These are phyloP conservation scores for Platycnemis pennipes DNA, from an alignment of 2,888 invertebrate species.

Conservation along the genomic window DNA sequence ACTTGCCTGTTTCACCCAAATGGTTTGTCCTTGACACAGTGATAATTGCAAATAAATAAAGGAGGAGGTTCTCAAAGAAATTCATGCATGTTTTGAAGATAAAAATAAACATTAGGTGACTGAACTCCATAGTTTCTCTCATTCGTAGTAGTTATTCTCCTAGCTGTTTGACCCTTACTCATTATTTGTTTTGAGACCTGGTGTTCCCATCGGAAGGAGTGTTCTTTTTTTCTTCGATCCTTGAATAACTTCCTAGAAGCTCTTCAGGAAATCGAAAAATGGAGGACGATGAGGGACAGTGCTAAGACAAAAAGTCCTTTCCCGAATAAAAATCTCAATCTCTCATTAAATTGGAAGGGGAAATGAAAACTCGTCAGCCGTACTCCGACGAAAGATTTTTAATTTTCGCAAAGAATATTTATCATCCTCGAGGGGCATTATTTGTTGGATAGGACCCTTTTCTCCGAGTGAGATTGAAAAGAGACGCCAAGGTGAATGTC, in stretches of 20 bases:
- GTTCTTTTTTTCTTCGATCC: not conserved
- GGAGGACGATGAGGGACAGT: not conserved
- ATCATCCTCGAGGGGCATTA: not conserved
- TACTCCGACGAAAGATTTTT: not conserved
- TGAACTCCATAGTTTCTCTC: too few species aligned
- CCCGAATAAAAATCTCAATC: not conserved
- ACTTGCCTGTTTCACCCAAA: too few species aligned
- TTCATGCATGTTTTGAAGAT: too few species aligned
- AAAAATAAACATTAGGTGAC: too few species aligned
- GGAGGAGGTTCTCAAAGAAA: too few species aligned
- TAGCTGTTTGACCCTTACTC: too few species aligned
- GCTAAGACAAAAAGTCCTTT: not conserved
- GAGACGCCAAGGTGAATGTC: not conserved
- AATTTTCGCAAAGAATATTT: not conserved
- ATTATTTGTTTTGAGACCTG: too few species aligned
- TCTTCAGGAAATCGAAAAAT: not conserved
- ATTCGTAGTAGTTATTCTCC: too few species aligned
- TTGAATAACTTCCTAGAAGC: not conserved
- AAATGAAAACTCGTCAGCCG: not conserved
- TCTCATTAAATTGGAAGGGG: not conserved
- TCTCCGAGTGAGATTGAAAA: not conserved
- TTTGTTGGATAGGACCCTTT: not conserved
- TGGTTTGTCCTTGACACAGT: too few species aligned
- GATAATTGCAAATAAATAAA: too few species aligned
- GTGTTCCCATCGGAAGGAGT: not conserved